phyloP scores from a whole-genome alignment of 2,113 vertebrate species.

The Heloderma charlesbogerti region DNA sequence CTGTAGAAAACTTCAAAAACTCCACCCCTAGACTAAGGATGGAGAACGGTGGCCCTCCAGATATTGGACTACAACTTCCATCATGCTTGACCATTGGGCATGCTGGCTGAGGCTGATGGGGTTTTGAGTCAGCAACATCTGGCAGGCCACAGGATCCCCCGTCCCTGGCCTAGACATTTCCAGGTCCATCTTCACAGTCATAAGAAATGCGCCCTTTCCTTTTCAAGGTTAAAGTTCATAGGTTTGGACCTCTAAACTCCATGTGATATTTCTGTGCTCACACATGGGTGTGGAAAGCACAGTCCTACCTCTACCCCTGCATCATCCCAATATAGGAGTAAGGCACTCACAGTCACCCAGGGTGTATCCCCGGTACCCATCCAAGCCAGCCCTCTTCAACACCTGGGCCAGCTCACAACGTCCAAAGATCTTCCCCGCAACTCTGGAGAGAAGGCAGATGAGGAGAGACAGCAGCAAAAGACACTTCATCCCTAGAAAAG shows the following conservation, averaged over 20 bases:
- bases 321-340: neutral
- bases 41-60: neutral
- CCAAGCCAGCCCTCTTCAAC: slow-evolving; percentile 69
- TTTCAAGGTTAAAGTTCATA: neutral
- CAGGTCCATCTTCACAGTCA: neutral
- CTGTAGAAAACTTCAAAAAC: too few species aligned
- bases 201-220: neutral
- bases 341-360: slow-evolving; percentile 77
- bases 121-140: neutral
- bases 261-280: neutral
- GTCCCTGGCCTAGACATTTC: neutral
- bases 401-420: slow-evolving; percentile 75
- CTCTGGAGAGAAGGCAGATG: slow-evolving; percentile 36
- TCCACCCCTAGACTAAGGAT: too few species aligned
- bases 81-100: neutral
- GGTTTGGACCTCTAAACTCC: neutral
- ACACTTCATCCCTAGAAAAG: slow-evolving; percentile 35
- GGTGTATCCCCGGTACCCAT: slow-evolving; percentile 70
- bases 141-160: neutral
- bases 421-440: slow-evolving; percentile 65
- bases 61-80: neutral
- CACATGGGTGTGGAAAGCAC: neutral
- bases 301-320: too few species aligned
- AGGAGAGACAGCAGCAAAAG: slow-evolving; percentile 61
- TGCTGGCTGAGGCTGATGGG: neutral